A percentile compares a stretch with the other conserved stretches of the same genome.
Conservation (phyloP, 2,888 invertebrate species). For the Crocallis elinguaria region DNA sequence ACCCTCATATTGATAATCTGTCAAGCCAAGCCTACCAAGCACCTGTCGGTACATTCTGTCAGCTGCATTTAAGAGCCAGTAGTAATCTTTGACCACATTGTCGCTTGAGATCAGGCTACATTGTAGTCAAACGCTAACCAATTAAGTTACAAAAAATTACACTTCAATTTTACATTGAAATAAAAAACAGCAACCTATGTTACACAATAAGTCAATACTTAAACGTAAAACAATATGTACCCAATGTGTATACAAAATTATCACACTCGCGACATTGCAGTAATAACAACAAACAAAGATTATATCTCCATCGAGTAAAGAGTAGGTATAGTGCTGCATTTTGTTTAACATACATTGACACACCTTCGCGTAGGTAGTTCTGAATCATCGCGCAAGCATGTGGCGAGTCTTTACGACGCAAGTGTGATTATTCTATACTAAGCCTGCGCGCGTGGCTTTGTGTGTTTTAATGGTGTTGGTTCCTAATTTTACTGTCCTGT, state of each 20-base stretch:
- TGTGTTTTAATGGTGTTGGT: too few species aligned
- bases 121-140: too few species aligned
- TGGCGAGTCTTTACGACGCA: slow-evolving; percentile 7
- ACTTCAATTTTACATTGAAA: too few species aligned
- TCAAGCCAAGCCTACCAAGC: too few species aligned
- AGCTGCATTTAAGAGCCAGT: too few species aligned
- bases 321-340: neutral
- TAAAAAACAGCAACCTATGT: neutral
- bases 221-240: neutral
- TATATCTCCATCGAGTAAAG: neutral
- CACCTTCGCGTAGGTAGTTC: slow-evolving; percentile 4
- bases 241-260: neutral
- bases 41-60: too few species aligned
- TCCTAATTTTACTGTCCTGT: too few species aligned
- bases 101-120: too few species aligned
- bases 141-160: too few species aligned
- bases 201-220: neutral
- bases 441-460: neutral
- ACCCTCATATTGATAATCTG: too few species aligned
- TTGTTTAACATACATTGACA: slow-evolving; percentile 9
- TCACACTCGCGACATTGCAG: neutral
- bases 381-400: slow-evolving; percentile 11
- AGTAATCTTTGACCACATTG: too few species aligned
- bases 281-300: neutral
- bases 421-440: slow-evolving; percentile 19